Conservation (phyloP, 2,888 invertebrate genomes). For the Ophraella communa region DNA sequence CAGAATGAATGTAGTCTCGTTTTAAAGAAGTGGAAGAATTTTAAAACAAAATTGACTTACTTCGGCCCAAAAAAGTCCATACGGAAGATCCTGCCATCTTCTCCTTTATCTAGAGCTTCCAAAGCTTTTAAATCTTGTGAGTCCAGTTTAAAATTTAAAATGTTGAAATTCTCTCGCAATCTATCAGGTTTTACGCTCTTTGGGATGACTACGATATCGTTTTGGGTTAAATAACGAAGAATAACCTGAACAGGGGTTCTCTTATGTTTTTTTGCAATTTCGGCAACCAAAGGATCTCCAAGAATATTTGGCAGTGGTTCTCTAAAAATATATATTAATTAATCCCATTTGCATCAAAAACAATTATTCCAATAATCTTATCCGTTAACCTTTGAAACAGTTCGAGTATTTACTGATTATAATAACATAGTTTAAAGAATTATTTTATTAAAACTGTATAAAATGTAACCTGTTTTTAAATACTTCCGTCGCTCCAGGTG, state of each 20-base stretch:
- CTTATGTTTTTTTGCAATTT: slow-evolving; percentile 62
- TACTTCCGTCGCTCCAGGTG: slow-evolving; percentile 61
- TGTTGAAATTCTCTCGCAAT: slow-evolving; percentile 75
- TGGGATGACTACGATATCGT: slow-evolving; percentile 76
- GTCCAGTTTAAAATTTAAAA: slow-evolving; percentile 75
- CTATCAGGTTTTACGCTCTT: slow-evolving; percentile 78
- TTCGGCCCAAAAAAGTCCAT: background rate
- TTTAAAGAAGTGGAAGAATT: too few species aligned
- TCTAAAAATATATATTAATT: slow-evolving; percentile 9
- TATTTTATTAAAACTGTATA: background rate
- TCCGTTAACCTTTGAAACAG: too few species aligned
- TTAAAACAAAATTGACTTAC: slow-evolving; percentile 7
- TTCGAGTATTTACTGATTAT: too few species aligned
- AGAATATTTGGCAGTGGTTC: background rate
- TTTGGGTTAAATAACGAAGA: slow-evolving; percentile 76
- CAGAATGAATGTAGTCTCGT: too few species aligned
- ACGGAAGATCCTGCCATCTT: slow-evolving; percentile 57
- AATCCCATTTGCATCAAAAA: too few species aligned
- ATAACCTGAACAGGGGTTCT: slow-evolving; percentile 78
- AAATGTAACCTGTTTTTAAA: background rate
- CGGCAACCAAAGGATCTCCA: slow-evolving; percentile 53
- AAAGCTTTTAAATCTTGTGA: slow-evolving; percentile 68
- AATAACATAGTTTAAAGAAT: background rate
- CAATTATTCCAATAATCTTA: too few species aligned
- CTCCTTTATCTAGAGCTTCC: slow-evolving; percentile 64